Evolutionary conservation across 2,113 vertebrate genomes (phyloP), one percentile per base, ranked within the genome.

Genomic region (Nettapus auritus): DNA sequence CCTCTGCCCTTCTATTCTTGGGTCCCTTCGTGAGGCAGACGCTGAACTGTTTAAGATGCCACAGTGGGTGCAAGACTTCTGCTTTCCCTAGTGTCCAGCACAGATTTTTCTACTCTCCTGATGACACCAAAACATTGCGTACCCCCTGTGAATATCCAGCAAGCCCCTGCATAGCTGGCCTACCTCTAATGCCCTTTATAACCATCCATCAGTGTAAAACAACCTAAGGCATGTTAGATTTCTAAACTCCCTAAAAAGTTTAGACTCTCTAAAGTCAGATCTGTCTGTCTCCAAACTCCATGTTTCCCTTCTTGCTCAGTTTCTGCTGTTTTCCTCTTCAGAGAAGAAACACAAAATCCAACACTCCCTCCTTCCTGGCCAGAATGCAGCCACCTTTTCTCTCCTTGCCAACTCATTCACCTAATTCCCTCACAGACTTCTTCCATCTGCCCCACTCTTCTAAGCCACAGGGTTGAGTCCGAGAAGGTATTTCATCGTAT

Each of bases 111-210:
- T 42, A 33, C 50, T 46, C 56, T 44, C 31, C 42, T 52, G 56
- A 26, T 0, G 5, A 7, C 23, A 44, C 0, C 22, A 29, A 16
- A 53, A 46, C 12, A 22, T 6, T 1, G 5, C 1, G 38, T 13
- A 23, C 8, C 33, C n/a, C 42, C 11, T 20, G 11, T 0, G 7
- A 17, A 2, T 0, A 13, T 11, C 28, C 50, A 60, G 23, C 28
- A 19, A 52, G 11, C 8, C 34, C 12, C 36, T 13, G 16, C n/a
- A 20, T 38, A 62, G 46, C 56, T 20, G 15, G 22, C 42, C 57
- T 8, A 7, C 11, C 59, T 44, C 25, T 13, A 20, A 26, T 6
- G 31, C 50, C 53, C 53, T 19, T 34, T 17, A 26, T 7, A 9
- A 4, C 1, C 18, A 33, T 2, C 31, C 28, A 9, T 5, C 52